phyloP scores from a whole-genome alignment of 2,113 vertebrate species.

The Rana temporaria region DNA sequence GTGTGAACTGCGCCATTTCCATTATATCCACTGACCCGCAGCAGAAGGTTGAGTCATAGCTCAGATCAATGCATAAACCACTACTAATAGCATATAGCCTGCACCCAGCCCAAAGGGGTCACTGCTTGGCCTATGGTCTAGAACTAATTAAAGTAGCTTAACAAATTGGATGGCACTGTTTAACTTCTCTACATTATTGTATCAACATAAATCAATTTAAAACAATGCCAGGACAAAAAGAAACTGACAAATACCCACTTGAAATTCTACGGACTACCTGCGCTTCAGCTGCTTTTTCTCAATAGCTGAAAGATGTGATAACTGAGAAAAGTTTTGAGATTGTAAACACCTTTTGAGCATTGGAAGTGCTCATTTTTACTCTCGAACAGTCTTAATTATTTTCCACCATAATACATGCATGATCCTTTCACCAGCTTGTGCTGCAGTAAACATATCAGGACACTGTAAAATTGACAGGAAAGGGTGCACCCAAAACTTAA shows the following conservation, averaged over 20 bases:
- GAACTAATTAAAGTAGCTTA: slow-evolving; percentile 3
- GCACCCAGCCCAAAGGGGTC: not conserved
- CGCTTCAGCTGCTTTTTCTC: no score
- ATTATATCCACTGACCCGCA: not conserved
- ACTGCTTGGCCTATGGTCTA: not conserved
- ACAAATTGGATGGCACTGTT: not conserved
- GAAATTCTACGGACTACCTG: not conserved
- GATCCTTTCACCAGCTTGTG: no score
- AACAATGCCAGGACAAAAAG: not conserved
- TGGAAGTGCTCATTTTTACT: no score
- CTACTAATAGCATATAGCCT: not conserved
- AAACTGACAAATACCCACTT: not conserved
- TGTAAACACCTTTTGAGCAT: no score
- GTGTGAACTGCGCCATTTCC: slow-evolving; percentile 15
- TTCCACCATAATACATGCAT: no score
- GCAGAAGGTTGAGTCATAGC: slow-evolving; percentile 16
- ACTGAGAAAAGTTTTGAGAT: no score
- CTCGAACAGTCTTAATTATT: no score
- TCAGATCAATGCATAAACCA: not conserved
- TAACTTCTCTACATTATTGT: not conserved
- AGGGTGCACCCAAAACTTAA: no score
- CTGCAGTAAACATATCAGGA: no score
- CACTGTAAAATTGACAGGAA: no score
- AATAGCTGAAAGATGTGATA: no score
- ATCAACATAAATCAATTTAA: not conserved